Base-by-base conservation (phyloP, 1,140 invertebrate genomes). In the Cylas formicarius region DNA sequence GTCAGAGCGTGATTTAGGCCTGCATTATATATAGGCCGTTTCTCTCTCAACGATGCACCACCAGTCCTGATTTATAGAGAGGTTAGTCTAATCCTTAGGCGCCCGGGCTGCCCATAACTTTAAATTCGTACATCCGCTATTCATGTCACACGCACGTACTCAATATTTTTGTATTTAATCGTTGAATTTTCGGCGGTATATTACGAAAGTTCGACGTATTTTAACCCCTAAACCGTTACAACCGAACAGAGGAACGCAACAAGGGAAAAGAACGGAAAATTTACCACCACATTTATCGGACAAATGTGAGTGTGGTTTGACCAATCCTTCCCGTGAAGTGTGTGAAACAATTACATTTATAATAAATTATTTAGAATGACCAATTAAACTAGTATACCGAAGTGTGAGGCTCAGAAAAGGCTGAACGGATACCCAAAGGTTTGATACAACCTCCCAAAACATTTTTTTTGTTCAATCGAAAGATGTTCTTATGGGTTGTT, bases 11-110 rank as follows among this genome's bases (percentile, higher is more conserved):
- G 55, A 59, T 59, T 59, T 59, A 59, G 57, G 50, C 56, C 48
- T 60, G 57, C 55, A 56, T 58, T 58, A 38, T 59, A 61, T 60
- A 59, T 53, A 53, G 57, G 56, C 56, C 57, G 49, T 55, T 60
- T 50, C 53, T 54, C 44, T 45, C 45, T 41, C 29, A 3, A 21
- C 45, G 45, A 48, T 45, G 49, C 55, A 55, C 43, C 56, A 51
- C 56, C 53, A 41, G 52, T 41, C 35, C 52, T 60, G 60, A 62
- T 62, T 62, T 62, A 62, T 60, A 48, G 58, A 52, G 44, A 54
- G 54, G 56, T 60, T 62, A 58, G 56, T 55, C 44, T 40, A 48
- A 52, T 53, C 56, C 60, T 49, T 48, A 41, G 45, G 45, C 45
- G 13, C 45, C 45, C 21, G 40, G 39, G 41, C 18, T 38, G 35